Evolutionary conservation across 1,140 invertebrate genomes (phyloP).

Genomic region (Micrasema minimum): DNA sequence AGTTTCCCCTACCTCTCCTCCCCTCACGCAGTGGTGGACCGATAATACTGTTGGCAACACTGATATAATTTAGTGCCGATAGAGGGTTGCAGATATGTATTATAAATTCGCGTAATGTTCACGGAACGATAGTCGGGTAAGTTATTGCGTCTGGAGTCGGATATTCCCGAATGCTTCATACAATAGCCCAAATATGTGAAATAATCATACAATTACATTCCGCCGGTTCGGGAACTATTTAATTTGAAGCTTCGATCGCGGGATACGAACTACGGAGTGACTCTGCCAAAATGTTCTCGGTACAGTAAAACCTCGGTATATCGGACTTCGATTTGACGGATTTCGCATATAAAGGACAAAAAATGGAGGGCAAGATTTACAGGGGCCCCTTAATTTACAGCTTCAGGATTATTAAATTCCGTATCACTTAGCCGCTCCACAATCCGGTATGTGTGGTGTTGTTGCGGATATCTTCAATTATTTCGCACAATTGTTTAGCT

Average conservation of each 20-base stretch:
- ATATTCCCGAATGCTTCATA: conserved; percentile 36
- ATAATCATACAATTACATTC: conserved; percentile 47
- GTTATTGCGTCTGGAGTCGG: conserved; percentile 44
- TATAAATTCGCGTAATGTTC: conserved; percentile 35
- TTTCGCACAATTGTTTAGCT: conserved; percentile 24
- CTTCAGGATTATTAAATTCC: conserved; percentile 32
- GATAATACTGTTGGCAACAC: conserved; percentile 50
- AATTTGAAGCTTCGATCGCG: conserved; percentile 37
- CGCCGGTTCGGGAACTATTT: conserved; percentile 29
- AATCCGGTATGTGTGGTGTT: conserved; percentile 24
- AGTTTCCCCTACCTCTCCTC: not conserved
- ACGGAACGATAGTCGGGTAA: conserved; percentile 30
- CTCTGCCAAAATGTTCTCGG: conserved; percentile 25
- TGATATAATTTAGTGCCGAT: conserved; percentile 49
- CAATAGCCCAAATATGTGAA: conserved; percentile 44
- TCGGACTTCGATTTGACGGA: no score
- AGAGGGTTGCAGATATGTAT: conserved; percentile 28
- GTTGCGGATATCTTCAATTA: conserved; percentile 22
- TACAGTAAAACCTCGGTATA: not conserved
- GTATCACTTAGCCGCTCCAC: conserved; percentile 28
- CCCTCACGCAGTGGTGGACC: conserved; percentile 24
- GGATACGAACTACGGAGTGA: not conserved
- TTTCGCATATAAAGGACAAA: not conserved
- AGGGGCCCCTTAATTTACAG: conserved; percentile 26
- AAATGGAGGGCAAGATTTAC: conserved; percentile 36